Base-by-base conservation (phyloP, 2,888 invertebrate species). In the Drosophila fungiperda region DNA sequence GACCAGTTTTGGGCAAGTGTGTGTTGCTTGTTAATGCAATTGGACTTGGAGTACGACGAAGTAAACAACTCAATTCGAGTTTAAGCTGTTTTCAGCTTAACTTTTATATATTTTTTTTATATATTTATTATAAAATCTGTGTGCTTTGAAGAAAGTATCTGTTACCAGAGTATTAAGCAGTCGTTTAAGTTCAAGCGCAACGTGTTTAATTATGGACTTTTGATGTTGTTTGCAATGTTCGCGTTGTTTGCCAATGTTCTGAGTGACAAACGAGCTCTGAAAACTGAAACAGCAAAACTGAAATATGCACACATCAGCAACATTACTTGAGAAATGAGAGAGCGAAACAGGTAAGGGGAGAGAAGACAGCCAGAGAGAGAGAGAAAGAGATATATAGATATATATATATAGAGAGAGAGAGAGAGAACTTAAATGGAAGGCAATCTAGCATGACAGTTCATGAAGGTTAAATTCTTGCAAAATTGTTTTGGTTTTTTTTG, bases 381-480 rank as follows among this genome's bases (percentile, higher is more conserved):
- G 65, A 5, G 29, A 12, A 1, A 68, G 63, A n/a, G 6, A 29
- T 26, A 12, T 1, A 68, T 60, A 15, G 11, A 29, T 42, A 32
- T 33, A 15, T 33, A 33, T 33, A 33, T 33, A 33, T 33, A 29
- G 26, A 15, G 12, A 38, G 64, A 20, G 33, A 33, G 29, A 32
- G 33, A 57, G 50, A 11, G 38, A 36, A 32, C 23, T 38, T n/a
- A 35, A 59, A 38, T 54, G 58, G 57, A 45, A 79, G 54, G 89
- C 89, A 87, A 89, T 83, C 87, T 78, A 80, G 75, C 89, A 82
- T 87, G 87, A 80, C 86, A 89, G 78, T 80, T 87, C 82, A 71
- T 73, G 84, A 86, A 89, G 86, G 86, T 89, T 86, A 83, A 89
- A 87, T 84, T 89, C 82, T 81, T 81, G 69, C 58, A 81, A 86